phyloP scores from a whole-genome alignment of 2,113 vertebrate species.

The Lathamus discolor region DNA sequence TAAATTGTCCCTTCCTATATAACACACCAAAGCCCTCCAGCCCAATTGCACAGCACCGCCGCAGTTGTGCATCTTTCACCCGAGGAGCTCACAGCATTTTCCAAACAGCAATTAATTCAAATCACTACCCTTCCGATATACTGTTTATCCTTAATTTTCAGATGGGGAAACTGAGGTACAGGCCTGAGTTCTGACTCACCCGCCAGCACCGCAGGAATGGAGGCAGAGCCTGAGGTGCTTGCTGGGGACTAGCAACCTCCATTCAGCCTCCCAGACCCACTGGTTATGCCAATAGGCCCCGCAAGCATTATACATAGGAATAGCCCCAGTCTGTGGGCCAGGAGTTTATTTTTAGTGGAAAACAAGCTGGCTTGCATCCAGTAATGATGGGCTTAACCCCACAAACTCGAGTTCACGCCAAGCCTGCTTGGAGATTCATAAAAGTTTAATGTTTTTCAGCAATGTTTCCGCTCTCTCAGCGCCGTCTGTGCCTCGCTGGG shows the following conservation, averaged over 20 bases:
- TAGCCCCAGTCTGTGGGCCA: background rate
- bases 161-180: background rate
- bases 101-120: background rate
- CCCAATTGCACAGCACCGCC: background rate
- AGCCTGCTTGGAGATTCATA: background rate
- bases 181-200: background rate
- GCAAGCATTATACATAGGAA: accelerated
- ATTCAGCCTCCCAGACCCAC: background rate
- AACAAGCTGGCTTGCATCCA: background rate
- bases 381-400: background rate
- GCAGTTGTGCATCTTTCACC: background rate
- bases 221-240: background rate
- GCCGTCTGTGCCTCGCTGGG: accelerated
- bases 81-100: background rate
- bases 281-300: background rate
- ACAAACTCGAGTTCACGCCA: background rate
- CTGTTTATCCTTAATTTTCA: background rate
- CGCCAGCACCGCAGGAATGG: accelerated
- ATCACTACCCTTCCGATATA: background rate
- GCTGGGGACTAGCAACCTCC: background rate
- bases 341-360: background rate
- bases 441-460: background rate
- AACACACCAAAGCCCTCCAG: background rate
- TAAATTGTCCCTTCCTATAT: background rate
- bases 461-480: background rate